Evolutionary conservation across 2,888 invertebrate genomes (phyloP), one percentile per base, ranked within the genome.

Genomic region (Epirrhoe alternata): DNA sequence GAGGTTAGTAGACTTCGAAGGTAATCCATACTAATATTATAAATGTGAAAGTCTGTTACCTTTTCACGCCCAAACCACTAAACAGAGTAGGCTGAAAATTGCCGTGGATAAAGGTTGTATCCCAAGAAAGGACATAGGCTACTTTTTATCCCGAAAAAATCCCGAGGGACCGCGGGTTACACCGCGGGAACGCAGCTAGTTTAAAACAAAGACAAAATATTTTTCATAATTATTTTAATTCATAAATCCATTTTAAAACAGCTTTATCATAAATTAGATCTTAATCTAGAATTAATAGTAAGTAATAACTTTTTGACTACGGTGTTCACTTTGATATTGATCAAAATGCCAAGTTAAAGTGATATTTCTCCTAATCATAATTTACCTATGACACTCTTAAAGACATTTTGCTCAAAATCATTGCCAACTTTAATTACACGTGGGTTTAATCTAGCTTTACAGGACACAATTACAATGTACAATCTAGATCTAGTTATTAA

Each of bases 231-330:
- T 72, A 74, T 77, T 81, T 83, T 82, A 77, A 80, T 82, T 79
- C 77, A 74, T 78, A 78, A n/a, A 69, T 78, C 75, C 75, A 81
- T 80, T 78, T 76, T 77, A 78, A 82, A 83, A 83, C 83, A 80
- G 74, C 74, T 77, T 81, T 78, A 68, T 72, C 74, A 77, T 83
- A 75, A 73, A 73, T 78, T 76, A 71, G 31, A 72, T 76, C 79
- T 72, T 64, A 77, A 63, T 62, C 66, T 69, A 69, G 7, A 67
- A 62, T 60, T 35, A 65, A 62, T 50, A 49, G 35, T 12, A 6
- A 10, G n/a, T n/a, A n/a, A n/a, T 35, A 38, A 42, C 38, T 16
- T 59, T 24, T 55, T 47, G 45, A 64, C 53, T 64, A 55, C 14
- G n/a, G 31, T 1, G 31, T 52, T 45, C 33, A 35, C 38, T 30